Evolutionary conservation across 2,888 invertebrate genomes (phyloP).

Genomic region (Andrena bicolor): DNA sequence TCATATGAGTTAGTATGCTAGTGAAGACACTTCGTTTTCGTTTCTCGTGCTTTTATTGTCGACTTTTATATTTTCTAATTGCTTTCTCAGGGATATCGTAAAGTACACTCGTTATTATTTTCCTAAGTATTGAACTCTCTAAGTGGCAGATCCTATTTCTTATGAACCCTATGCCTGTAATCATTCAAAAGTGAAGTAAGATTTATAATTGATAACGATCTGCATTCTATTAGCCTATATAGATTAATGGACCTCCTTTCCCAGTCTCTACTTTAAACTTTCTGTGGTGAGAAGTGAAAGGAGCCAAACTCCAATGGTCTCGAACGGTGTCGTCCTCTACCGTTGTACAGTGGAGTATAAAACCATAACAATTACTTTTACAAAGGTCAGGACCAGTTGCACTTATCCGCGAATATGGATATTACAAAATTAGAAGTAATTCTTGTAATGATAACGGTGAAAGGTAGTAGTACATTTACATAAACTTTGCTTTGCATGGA

Average conservation of each 20-base stretch:
- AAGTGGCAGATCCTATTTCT: not conserved
- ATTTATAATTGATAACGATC: not conserved
- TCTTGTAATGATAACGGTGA: not conserved
- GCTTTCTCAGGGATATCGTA: not conserved
- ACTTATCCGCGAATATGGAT: not conserved
- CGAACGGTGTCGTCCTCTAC: slow-evolving; percentile 48
- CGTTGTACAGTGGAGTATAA: not conserved
- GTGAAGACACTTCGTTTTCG: no score
- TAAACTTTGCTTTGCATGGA: not conserved
- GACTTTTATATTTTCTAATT: not conserved
- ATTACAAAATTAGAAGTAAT: not conserved
- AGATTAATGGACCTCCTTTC: no score
- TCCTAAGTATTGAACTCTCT: slow-evolving; percentile 11
- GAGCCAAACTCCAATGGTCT: not conserved
- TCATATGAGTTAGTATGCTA: no score
- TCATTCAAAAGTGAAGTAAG: not conserved
- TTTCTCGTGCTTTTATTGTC: not conserved
- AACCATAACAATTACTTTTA: not conserved
- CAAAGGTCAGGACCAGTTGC: not conserved
- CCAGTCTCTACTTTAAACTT: not conserved
- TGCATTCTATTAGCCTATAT: not conserved
- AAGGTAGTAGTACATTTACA: not conserved
- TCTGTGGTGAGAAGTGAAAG: slow-evolving; percentile 20
- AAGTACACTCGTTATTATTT: not conserved
- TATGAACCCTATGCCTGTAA: no score